Base-by-base conservation (phyloP, 2,797 vertebrate genomes). In the Micromesistius poutassou region DNA sequence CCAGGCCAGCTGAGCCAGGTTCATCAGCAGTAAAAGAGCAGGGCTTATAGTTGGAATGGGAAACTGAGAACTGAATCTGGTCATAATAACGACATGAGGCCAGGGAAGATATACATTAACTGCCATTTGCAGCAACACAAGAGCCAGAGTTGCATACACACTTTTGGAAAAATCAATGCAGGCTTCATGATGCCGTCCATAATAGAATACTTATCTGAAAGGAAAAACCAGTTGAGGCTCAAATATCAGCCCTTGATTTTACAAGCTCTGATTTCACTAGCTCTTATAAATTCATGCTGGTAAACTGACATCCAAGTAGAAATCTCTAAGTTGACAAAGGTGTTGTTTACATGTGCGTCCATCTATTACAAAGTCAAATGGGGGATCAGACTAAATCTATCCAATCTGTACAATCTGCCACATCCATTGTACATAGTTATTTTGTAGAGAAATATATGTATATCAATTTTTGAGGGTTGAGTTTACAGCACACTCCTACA, bases 51-150 rank as follows among this genome's bases (percentile, higher is more conserved):
- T 28, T 68, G 2, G 14, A 71, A 71, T 33, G 70, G 70, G 3
- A 71, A 30, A 30, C 70, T 30, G 28, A 71, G 30, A 71, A 71
- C 28, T 6, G 30, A 71, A 71, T 16, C 30, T 30, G 70, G 31
- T 71, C 70, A 71, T 74, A 77, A 82, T 77, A 72, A 73, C 76
- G 42, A 86, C 85, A 84, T 82, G 12, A 84, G 86, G 82, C 79
- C 40, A 79, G 72, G 72, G 19, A 70, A 50, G 82, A 22, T 31
- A 79, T 30, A 80, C 80, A 83, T 35, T 4, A 31, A 71, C 77
- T 31, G 76, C 76, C 38, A 38, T n/a, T 68, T 31, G 68, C 77
- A 74, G 33, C 30, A 76, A 68, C 62, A 62, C 55, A 62, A 62
- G 55, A 28, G 62, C 62, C 62, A 50, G 50, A 33, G 31, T 66